Evolutionary conservation across 2,113 vertebrate species (phyloP).

Genomic region (Sinocyclocheilus grahami): DNA sequence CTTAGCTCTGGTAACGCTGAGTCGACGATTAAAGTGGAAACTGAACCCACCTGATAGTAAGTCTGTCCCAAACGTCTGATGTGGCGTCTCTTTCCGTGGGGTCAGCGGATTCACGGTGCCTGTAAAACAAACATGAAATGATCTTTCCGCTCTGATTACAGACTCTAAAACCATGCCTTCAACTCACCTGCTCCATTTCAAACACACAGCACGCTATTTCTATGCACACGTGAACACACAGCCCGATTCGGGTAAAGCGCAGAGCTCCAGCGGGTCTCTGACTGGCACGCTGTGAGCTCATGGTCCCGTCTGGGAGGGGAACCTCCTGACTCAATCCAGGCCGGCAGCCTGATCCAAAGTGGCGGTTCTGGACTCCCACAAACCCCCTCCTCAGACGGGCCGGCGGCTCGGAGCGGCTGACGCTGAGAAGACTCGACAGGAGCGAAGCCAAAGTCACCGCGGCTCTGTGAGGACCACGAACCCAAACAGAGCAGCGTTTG

Average conservation of each 20-base stretch:
- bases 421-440: slow-evolving; percentile 70
- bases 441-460: slow-evolving; percentile 63
- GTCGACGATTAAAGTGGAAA: not conserved
- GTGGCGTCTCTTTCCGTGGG: slow-evolving; percentile 58
- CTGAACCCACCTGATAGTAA: slow-evolving; percentile 65
- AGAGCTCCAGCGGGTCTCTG: slow-evolving; percentile 6
- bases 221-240: no score
- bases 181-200: slow-evolving; percentile 30
- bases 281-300: slow-evolving; percentile 68
- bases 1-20: not conserved
- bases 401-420: slow-evolving; percentile 64
- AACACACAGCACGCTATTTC: not conserved
- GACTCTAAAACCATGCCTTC: not conserved
- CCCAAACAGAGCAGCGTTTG: slow-evolving; percentile 8
- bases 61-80: slow-evolving; percentile 62
- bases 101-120: slow-evolving; percentile 59
- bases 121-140: slow-evolving; percentile 46
- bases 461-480: not conserved
- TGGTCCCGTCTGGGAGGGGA: slow-evolving; percentile 41
- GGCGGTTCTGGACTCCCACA: slow-evolving; percentile 30
- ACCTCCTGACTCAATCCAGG: slow-evolving; percentile 39
- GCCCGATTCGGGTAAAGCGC: not conserved
- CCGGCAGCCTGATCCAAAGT: slow-evolving; percentile 37
- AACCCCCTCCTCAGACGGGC: not conserved
- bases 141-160: slow-evolving; percentile 13